phyloP scores from a whole-genome alignment of 2,113 vertebrate genomes.

The Stegostoma tigrinum region DNA sequence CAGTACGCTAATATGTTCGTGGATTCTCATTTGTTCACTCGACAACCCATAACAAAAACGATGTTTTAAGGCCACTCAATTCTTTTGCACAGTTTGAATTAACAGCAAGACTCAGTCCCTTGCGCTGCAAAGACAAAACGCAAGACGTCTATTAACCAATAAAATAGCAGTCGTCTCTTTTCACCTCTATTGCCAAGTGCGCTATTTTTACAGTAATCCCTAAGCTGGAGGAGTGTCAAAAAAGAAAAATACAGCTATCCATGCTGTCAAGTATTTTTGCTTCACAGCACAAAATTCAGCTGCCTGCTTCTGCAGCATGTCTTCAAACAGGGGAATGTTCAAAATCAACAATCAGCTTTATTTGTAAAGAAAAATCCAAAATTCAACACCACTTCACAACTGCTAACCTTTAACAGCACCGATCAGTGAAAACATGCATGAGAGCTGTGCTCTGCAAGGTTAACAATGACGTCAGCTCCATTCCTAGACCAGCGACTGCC shows the following conservation, averaged over 20 bases:
- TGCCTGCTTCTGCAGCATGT: not conserved
- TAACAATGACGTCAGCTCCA: constrained; percentile 14
- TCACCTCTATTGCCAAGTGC: not conserved
- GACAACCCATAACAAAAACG: constrained; percentile 10
- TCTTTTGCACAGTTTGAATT: not conserved
- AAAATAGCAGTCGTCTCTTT: not conserved
- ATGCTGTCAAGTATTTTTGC: too few species aligned
- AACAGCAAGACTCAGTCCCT: not conserved
- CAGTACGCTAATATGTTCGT: constrained; percentile 39
- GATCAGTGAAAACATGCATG: not conserved
- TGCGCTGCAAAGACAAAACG: not conserved
- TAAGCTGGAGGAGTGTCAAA: not conserved
- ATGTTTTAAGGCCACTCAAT: not conserved
- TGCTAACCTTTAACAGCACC: not conserved
- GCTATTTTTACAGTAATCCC: constrained; percentile 1
- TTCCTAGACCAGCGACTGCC: not conserved
- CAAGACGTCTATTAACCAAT: not conserved
- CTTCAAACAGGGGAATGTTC: not conserved
- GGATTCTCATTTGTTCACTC: constrained; percentile 44
- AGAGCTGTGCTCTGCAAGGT: not conserved
- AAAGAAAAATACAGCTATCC: not conserved
- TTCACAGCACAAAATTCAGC: not conserved
- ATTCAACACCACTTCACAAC: not conserved
- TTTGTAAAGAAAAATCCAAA: not conserved
- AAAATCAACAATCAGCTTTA: not conserved